Percentiles rank a stretch among this genome's conserved stretches.
Evolutionary conservation across 2,797 vertebrate genomes (phyloP).

Genomic region (Hyperoplus immaculatus): DNA sequence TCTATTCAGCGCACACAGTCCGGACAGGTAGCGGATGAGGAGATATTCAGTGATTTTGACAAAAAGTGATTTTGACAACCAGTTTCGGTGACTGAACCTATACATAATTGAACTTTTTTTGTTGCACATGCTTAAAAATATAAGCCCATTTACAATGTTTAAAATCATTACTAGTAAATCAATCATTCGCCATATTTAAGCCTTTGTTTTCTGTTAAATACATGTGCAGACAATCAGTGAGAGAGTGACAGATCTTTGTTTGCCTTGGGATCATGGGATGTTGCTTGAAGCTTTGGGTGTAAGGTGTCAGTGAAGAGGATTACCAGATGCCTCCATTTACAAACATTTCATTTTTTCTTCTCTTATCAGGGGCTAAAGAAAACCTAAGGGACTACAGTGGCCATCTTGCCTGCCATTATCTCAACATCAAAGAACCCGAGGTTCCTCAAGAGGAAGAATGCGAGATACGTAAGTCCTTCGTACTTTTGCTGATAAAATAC

Average conservation of each 20-base stretch:
- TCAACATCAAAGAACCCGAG: constrained; percentile 73
- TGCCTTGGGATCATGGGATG: constrained; percentile 6
- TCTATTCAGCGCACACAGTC: no score
- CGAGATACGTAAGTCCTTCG: constrained; percentile 79
- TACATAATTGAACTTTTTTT: neutral
- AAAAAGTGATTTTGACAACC: no score
- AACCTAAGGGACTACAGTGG: constrained; percentile 88
- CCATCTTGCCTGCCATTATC: constrained; percentile 83
- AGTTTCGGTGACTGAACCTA: no score
- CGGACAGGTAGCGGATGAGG: no score
- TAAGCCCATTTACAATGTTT: neutral
- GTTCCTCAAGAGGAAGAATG: constrained; percentile 60
- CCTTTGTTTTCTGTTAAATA: neutral
- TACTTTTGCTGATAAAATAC: neutral
- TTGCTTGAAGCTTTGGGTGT: constrained; percentile 20
- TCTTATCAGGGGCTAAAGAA: constrained; percentile 83
- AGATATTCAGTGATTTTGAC: no score
- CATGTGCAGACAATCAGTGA: neutral
- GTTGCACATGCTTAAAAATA: neutral
- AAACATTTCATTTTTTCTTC: constrained; percentile 6
- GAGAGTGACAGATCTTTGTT: constrained; percentile 26
- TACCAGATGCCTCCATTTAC: constrained; percentile 11
- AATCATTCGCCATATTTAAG: neutral
- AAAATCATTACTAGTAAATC: neutral
- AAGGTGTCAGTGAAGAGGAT: constrained; percentile 34